Base-by-base conservation (phyloP, 1,140 invertebrate species). In the Vanessa atalanta region DNA sequence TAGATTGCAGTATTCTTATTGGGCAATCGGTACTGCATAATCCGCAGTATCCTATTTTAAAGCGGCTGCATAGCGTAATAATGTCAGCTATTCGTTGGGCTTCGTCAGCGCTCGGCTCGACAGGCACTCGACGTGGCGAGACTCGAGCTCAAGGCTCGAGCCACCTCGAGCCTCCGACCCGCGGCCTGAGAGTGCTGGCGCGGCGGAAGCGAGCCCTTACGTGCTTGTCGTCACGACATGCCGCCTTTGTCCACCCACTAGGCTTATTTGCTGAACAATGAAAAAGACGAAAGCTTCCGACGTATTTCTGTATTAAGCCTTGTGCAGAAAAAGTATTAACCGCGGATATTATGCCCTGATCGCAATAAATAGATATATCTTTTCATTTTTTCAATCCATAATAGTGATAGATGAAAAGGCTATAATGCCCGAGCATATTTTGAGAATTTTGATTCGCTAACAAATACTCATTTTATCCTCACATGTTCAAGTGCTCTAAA, bases 221-320 rank as follows among this genome's bases (percentile, higher is more conserved):
- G 88, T 88, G 87, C 88, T 88, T 79, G 83, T 88, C 83, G 84
- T 83, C 85, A 82, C 88, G 84, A 88, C 86, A 84, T 82, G 83
- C 89, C 90, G 83, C 89, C 90, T 91, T 92, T 92, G 90, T 92
- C 88, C 86, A 87, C 83, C 84, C 87, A 89, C 89, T 90, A 90
- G 87, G 84, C 88, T 92, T 90, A 92, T 92, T 92, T 92, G 88
- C 88, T 92, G 90, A 92, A 90, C 90, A 92, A 90, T 88, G 85
- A 86, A 89, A 90, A 92, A 79, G 83, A 87, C 83, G 84, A 87
- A 90, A 88, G 83, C 86, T 79, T 81, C 79, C 80, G 73, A 85
- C 83, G 75, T 85, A 86, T 88, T 89, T 86, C 80, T 83, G 79
- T 82, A 85, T 83, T 78, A 84, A 85, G 71, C 76, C 50, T 70